Evolutionary conservation across 2,113 vertebrate genomes (phyloP), one percentile per base, ranked within the genome.

Genomic region (Potamarius usumacintae): DNA sequence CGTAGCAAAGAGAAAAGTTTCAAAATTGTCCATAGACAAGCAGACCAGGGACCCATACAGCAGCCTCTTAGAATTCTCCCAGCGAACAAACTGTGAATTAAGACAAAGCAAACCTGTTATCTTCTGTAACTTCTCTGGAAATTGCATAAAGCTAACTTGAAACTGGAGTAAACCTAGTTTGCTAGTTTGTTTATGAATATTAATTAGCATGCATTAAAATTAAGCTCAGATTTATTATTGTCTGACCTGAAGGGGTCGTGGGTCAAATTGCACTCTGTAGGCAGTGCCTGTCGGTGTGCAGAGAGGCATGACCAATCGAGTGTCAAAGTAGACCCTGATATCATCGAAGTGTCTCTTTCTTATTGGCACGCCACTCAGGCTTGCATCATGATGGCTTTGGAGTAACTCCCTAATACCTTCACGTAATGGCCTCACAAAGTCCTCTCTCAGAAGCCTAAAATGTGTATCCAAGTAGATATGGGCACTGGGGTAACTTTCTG

Each of bases 381-480:
- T 89, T n/a, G 53, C 65, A 18, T 93, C 84, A 57, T 60, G 85
- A 67, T 96, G 94, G 86, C 86, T 94, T 77, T 90, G 92, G n/a
- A 97, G 94, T 82, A 99, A 87, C 18, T 97, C 92, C 82, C 93
- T 91, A 91, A 99, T 96, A 10, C 97, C 97, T 83, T 98, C 97
- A 20, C 97, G 96, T 25, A 99, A 94, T 4, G 97, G 97, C 84
- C 96, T 94, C 57, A 99, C 95, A 92, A 98, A 99, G 91, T 99
- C 97, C 92, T 99, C 98, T 91, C 97, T 94, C 87, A 99, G 92
- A 86, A 99, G 96, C n/a, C 97, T 94, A 90, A 99, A 99, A 91
- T 98, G 97, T 0, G 97, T 99, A 88, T 99, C 98, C 55, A 99
- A 95, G 92, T 98, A 99, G 90, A 96, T 1, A 11, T 93, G 94